Base-by-base conservation (phyloP, 35 echinoderm and acorn worm species). In the Apostichopus californicus region DNA sequence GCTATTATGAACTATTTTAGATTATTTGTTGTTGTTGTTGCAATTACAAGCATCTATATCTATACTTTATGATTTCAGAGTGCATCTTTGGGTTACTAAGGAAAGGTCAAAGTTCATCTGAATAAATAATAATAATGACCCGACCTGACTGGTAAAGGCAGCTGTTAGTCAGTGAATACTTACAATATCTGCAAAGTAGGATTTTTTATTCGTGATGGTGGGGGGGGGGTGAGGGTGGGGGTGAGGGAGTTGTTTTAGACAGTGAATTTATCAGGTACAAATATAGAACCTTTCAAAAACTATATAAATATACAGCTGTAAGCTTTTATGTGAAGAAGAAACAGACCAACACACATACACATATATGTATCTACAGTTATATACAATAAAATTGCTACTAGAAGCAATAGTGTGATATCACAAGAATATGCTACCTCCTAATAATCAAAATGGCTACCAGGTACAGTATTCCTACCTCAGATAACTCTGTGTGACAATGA, bases 111-210 rank as follows among this genome's bases (percentile, higher is more conserved):
- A 68, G 64, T 68, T 14, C 11, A 18, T 68, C 64, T 14, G 34
- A 18, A 68, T 68, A 18, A 68, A 68, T 68, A 68, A 11, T 68
- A 68, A 68, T 68, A 68, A 68, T 68, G 64, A 68, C 64, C 5
- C 18, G 13, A 68, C 64, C 64, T 68, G 18, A 68, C 64, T 18
- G 64, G 64, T 11, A 14, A 68, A 68, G 64, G 64, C 64, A 68
- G 64, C 64, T 68, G 64, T 68, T 68, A 68, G 64, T 68, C 64
- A 68, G 64, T 68, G 64, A 68, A 68, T 68, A 68, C 64, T 68
- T 46, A 68, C 64, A 9, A 46, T 46, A 46, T 46, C 34, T 46
- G 34, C 34, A 46, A 46, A 46, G 2, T 46, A 2, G 34, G 34
- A 46, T 46, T 46, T 46, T 46, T 46, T 3, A 46, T 46, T 46